Percentiles rank a stretch among this genome's conserved stretches.
phyloP scores from a whole-genome alignment of 2,113 vertebrate species.

The Columba janthina region DNA sequence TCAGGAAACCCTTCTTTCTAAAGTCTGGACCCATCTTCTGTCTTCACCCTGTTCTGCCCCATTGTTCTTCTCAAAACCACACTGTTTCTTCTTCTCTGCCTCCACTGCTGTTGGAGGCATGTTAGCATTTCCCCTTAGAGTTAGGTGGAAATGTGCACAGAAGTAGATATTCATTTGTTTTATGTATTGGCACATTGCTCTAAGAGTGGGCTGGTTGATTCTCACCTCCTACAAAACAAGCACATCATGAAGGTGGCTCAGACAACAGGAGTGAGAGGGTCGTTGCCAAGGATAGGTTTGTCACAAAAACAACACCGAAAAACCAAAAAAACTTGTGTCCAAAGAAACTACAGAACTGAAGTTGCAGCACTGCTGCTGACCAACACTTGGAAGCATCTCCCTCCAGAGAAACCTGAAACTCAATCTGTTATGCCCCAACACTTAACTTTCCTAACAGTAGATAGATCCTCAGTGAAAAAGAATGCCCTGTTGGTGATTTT shows the following conservation, averaged over 20 bases:
- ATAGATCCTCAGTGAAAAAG: neutral
- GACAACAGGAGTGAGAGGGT: neutral
- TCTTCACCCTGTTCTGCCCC: neutral
- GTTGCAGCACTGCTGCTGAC: neutral
- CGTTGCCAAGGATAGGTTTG: neutral
- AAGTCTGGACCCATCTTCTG: neutral
- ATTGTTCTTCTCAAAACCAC: neutral
- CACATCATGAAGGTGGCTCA: neutral
- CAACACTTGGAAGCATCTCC: neutral
- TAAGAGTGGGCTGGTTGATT: neutral
- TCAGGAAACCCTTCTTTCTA: neutral
- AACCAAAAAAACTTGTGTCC: neutral
- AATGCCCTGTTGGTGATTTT: neutral
- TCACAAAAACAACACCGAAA: neutral
- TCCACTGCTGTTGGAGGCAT: neutral
- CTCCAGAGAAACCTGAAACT: neutral
- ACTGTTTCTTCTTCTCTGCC: neutral
- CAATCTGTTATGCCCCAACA: neutral
- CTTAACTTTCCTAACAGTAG: neutral
- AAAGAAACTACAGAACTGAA: neutral
- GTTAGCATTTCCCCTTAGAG: neutral
- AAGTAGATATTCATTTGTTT: neutral
- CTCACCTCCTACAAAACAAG: constrained; percentile 14
- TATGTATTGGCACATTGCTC: neutral
- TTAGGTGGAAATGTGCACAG: neutral